A percentile compares a stretch with the other conserved stretches of the same genome.
These are phyloP conservation scores for Protomyctophum bolini DNA, from an alignment of 2,113 vertebrate genomes.

Conservation along the genomic window DNA sequence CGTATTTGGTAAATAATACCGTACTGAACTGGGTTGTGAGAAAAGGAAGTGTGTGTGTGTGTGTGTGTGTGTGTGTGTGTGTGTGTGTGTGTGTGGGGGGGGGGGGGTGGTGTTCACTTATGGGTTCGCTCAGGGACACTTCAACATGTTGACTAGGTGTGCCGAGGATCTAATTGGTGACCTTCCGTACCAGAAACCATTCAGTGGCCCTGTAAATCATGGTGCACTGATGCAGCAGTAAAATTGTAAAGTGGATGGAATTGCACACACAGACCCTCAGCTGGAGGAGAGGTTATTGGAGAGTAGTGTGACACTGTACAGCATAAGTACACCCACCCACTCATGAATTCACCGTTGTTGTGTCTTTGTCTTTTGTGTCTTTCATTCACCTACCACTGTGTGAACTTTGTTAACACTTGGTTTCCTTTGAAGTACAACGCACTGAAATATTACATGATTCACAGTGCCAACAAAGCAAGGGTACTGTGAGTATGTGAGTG, in stretches of 20 bases:
- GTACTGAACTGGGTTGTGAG: not conserved
- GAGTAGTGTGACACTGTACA: not conserved
- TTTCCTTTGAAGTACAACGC: not conserved
- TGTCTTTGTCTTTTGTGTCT: constrained; percentile 2
- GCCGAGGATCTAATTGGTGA: too few relatives aligned
- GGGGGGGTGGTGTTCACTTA: not conserved
- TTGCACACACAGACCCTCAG: too few relatives aligned
- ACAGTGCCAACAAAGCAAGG: not conserved
- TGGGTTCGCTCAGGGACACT: not conserved
- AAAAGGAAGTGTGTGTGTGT: too few relatives aligned
- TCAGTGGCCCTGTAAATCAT: too few relatives aligned
- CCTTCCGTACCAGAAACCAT: too few relatives aligned
- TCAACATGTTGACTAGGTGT: not conserved
- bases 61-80: too few relatives aligned
- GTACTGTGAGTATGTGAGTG: not conserved
- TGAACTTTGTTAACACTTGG: not conserved
- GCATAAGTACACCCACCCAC: not conserved
- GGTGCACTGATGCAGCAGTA: too few relatives aligned
- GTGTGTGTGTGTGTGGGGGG: too few relatives aligned
- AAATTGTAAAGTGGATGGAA: too few relatives aligned
- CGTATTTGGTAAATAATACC: too few relatives aligned
- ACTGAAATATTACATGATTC: not conserved
- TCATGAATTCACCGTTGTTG: not conserved
- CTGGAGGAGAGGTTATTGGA: not conserved
- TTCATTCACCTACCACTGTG: constrained; percentile 10